phyloP scores from a whole-genome alignment of 2,888 invertebrate genomes.

The Hemaris fuciformis region DNA sequence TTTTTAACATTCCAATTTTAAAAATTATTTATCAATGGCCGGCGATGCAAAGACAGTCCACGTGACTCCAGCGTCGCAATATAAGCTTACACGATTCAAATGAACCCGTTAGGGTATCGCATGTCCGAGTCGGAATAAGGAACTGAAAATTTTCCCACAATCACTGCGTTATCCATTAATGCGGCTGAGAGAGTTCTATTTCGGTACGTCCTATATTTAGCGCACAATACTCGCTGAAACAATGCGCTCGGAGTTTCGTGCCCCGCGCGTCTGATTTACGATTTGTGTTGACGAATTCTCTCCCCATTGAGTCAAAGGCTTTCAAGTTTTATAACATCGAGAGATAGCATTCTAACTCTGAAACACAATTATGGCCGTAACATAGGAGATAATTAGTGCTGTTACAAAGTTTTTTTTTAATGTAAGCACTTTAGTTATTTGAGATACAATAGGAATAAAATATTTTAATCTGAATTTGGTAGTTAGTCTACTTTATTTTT shows the following conservation, averaged over 20 bases:
- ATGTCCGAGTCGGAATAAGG: background rate
- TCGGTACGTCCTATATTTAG: conserved; percentile 11
- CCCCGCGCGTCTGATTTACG: conserved; percentile 3
- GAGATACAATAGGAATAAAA: no score
- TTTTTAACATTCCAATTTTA: no score
- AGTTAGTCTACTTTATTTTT: no score
- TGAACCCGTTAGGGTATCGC: background rate
- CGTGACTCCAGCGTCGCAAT: background rate
- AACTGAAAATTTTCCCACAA: conserved; percentile 8
- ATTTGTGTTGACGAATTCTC: background rate
- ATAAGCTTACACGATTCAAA: background rate
- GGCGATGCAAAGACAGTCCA: background rate
- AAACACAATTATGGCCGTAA: no score
- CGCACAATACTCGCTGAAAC: conserved; percentile 8
- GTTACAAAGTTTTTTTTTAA: no score
- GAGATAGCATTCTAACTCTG: no score
- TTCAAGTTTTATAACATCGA: background rate
- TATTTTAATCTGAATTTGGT: no score
- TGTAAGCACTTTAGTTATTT: no score
- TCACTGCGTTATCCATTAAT: conserved; percentile 13
- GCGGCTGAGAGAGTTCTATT: conserved; percentile 12
- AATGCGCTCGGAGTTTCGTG: conserved; percentile 9
- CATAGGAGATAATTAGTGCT: no score
- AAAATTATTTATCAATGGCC: no score
- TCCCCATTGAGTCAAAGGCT: background rate